Evolutionary conservation across 2,113 vertebrate genomes (phyloP).

Genomic region (Helogale parvula): DNA sequence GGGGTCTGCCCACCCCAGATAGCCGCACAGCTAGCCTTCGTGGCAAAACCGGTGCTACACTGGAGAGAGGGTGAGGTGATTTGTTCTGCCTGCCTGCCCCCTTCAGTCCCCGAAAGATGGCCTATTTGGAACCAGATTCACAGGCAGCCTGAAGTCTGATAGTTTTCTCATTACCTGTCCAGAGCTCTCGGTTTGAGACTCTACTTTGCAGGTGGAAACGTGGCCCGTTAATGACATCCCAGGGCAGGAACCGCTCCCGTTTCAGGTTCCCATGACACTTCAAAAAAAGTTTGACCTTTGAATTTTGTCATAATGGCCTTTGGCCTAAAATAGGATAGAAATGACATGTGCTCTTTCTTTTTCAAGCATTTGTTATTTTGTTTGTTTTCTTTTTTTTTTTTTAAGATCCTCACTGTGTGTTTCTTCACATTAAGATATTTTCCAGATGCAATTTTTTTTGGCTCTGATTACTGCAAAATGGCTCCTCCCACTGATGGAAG

Average conservation of each 20-base stretch:
- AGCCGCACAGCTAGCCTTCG: too few species aligned
- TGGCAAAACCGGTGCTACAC: background rate
- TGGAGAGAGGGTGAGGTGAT: background rate
- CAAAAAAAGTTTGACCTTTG: conserved; percentile 42
- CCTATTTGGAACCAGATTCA: background rate
- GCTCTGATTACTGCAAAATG: background rate
- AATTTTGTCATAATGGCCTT: conserved; percentile 29
- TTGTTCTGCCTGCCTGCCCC: background rate
- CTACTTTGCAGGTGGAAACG: background rate
- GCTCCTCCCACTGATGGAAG: background rate
- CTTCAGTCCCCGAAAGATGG: background rate
- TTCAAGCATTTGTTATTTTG: conserved; percentile 2
- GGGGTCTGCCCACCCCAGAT: background rate
- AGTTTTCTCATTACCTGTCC: background rate
- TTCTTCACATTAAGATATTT: conserved; percentile 59
- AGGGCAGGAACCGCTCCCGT: background rate
- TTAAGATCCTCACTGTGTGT: conserved; percentile 15
- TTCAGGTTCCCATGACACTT: conserved; percentile 15
- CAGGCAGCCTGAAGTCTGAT: background rate
- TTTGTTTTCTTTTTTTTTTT: conserved; percentile 30
- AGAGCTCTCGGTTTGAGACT: background rate
- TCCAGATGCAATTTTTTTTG: conserved; percentile 50
- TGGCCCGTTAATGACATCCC: background rate
- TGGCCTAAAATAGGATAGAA: conserved; percentile 55
- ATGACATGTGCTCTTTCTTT: conserved; percentile 23